Conservation (phyloP, 2,888 invertebrate species). For the Stegana nigrithorax region DNA sequence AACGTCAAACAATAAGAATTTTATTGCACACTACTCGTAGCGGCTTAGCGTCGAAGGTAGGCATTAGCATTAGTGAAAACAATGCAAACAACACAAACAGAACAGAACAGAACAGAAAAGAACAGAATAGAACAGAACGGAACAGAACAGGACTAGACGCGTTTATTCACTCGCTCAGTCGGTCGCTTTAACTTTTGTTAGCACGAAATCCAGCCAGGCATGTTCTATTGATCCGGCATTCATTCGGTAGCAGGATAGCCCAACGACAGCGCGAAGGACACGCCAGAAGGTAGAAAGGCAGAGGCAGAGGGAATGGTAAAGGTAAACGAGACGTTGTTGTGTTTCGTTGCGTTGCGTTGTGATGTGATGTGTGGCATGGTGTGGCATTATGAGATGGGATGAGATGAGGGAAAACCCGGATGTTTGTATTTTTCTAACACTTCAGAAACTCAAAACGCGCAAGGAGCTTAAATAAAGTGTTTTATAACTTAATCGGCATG, state of each 20-base stretch:
- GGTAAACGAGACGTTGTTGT: too few relatives aligned
- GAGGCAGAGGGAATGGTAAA: too few relatives aligned
- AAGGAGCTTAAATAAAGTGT: too few relatives aligned
- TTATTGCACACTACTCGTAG: background rate
- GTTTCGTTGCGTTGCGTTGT: too few relatives aligned
- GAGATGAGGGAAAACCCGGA: conserved; percentile 13
- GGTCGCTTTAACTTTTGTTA: conserved; percentile 12
- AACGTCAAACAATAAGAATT: conserved; percentile 5
- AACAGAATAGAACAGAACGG: too few relatives aligned
- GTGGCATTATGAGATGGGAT: background rate
- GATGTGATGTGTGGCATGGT: background rate
- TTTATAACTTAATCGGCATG: too few relatives aligned
- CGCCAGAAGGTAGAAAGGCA: too few relatives aligned
- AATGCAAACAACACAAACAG: background rate
- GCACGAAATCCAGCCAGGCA: background rate
- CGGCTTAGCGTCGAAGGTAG: conserved; percentile 8
- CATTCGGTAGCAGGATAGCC: too few relatives aligned
- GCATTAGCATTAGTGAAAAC: conserved; percentile 8
- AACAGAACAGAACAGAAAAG: too few relatives aligned
- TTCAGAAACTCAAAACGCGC: background rate
- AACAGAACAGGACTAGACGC: background rate
- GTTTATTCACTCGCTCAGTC: background rate
- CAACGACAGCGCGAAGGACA: too few relatives aligned
- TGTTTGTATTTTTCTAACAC: conserved; percentile 1
- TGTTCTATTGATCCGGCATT: conserved; percentile 6